Base-by-base conservation (phyloP, 2,797 vertebrate genomes). In the Pelobates cultripes region DNA sequence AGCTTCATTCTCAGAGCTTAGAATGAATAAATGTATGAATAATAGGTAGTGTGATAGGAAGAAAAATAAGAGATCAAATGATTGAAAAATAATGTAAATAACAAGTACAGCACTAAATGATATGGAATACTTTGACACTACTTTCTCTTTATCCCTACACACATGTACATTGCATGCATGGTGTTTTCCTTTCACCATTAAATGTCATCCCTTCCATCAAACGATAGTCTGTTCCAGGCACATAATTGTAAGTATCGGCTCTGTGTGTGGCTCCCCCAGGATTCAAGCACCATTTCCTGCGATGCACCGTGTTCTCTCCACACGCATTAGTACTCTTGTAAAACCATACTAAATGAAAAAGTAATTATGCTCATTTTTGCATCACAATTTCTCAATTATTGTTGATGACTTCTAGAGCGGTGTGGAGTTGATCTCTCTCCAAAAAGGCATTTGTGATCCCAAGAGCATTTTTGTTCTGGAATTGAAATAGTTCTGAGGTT, bases 331-430 rank as follows among this genome's bases (percentile, higher is more conserved):
- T 43, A 43, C 66, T 12, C 66, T 42, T 68, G 66, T 43, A 68
- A 68, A 68, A 43, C 66, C n/a, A 17, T 14, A 68, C 40, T 14
- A 68, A 68, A 68, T 68, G 66, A 68, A 68, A 68, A 68, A 68
- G 66, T 42, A 43, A 68, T 68, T 10, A 68, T 68, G 66, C 43
- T 68, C 12, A 13, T 42, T 68, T 28, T 68, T 68, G 66, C 12
- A 43, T 64, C 17, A 0, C 61, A 64, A 64, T 64, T 64, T 40
- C 61, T 64, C 28, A 64, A 64, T 64, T 64, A 64, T 64, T 64
- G 61, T 64, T 40, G 61, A 64, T 64, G 61, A 64, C 28, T 40
- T n/a, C n/a, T 40, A 28, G 61, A 64, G 61, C 61, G 10, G 17
- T n/a, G 17, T 64, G 7, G 4, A 40, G 61, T 14, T 64, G 61